A percentile compares a stretch with the other conserved stretches of the same genome.
phyloP scores from a whole-genome alignment of 2,888 invertebrate genomes.

The Phrixothrix hirtus region DNA sequence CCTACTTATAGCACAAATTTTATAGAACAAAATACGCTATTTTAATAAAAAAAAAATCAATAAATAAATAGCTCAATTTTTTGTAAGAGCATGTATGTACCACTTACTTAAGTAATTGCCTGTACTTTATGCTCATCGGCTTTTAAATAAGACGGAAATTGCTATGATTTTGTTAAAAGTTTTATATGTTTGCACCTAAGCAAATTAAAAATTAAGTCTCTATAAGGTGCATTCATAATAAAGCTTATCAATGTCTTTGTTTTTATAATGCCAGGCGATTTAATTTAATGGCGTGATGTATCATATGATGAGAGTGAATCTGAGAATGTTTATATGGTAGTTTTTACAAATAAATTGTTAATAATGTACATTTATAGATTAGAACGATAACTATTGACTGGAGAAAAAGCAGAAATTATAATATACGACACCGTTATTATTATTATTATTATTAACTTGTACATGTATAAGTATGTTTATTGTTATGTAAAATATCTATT shows the following conservation, averaged over 20 bases:
- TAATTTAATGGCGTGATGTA: conserved; percentile 22
- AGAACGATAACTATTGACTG: conserved; percentile 42
- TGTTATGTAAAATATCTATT: conserved; percentile 28
- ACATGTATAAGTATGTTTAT: conserved; percentile 38
- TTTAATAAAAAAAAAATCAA: conserved; percentile 24
- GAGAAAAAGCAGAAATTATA: conserved; percentile 47
- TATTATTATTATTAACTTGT: too few species aligned
- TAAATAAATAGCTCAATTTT: conserved; percentile 18
- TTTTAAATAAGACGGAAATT: conserved; percentile 29
- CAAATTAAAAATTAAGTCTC: conserved; percentile 2
- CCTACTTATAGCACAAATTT: conserved; percentile 27
- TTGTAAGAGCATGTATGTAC: conserved; percentile 25
- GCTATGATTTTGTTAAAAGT: conserved; percentile 16
- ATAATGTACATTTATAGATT: conserved; percentile 31
- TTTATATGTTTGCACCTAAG: conserved; percentile 13
- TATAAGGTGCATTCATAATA: conserved; percentile 13
- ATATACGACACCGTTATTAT: conserved; percentile 40
- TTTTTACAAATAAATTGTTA: conserved; percentile 32
- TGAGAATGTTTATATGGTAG: conserved; percentile 37
- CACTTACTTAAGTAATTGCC: conserved; percentile 10
- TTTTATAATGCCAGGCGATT: conserved; percentile 24
- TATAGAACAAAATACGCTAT: conserved; percentile 28
- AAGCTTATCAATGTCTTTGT: conserved; percentile 21
- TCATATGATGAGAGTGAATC: conserved; percentile 29
- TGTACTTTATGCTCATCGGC: conserved; percentile 18